A percentile compares a stretch with the other conserved stretches of the same genome.
These are phyloP conservation scores for Athetis lepigone DNA, from an alignment of 2,888 invertebrate genomes.

Conservation along the genomic window DNA sequence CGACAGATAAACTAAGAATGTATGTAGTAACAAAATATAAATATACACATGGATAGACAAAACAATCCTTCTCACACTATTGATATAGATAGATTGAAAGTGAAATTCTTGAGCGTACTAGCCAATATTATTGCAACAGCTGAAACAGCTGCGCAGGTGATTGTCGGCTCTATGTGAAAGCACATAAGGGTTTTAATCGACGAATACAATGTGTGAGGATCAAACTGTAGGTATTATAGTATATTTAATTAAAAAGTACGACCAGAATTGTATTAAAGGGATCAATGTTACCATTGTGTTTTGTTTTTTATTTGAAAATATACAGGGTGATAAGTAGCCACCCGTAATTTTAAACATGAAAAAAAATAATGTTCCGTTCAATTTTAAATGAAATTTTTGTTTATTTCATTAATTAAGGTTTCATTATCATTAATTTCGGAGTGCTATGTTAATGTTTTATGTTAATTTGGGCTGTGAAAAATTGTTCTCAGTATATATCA, in stretches of 20 bases:
- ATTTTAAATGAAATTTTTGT: conserved; percentile 32
- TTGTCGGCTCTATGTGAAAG: conserved; percentile 6
- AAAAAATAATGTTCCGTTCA: conserved; percentile 19
- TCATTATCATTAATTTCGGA: conserved; percentile 5
- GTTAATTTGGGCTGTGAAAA: not conserved
- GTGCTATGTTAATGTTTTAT: not conserved
- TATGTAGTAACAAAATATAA: not conserved
- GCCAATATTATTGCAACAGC: conserved; percentile 56
- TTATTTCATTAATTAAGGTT: conserved; percentile 1
- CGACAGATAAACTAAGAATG: not conserved
- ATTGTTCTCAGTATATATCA: too few relatives aligned
- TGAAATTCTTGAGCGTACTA: conserved; percentile 58
- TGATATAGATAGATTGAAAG: conserved; percentile 52
- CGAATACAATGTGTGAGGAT: not conserved
- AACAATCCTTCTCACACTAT: not conserved
- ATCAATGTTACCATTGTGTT: conserved; percentile 37
- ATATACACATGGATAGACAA: conserved; percentile 10
- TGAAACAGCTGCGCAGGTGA: conserved; percentile 32
- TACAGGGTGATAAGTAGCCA: conserved; percentile 43
- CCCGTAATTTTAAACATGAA: conserved; percentile 38
- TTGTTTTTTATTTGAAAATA: conserved; percentile 42
- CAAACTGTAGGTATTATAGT: conserved; percentile 35
- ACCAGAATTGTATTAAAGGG: conserved; percentile 46
- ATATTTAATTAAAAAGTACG: conserved; percentile 60
- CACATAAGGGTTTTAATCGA: conserved; percentile 1